Conservation (phyloP, 2,888 invertebrate genomes). For the Drosophila ezoana region DNA sequence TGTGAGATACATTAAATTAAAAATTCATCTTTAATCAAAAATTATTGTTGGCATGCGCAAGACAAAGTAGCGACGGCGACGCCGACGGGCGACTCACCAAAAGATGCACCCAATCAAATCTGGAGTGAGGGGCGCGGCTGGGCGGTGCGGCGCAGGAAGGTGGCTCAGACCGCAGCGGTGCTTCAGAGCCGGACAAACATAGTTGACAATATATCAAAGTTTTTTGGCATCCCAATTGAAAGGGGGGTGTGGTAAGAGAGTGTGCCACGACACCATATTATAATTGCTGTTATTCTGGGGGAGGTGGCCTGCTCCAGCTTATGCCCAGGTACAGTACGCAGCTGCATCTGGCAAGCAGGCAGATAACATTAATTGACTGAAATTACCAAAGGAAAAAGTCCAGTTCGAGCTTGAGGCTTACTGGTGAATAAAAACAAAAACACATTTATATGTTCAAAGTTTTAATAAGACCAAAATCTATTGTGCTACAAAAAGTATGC, state of each 20-base stretch:
- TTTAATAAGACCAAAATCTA: not conserved
- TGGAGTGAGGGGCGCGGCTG: not conserved
- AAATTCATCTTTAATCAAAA: constrained; percentile 85
- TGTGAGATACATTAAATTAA: constrained; percentile 82
- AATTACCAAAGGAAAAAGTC: not conserved
- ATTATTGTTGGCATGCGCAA: constrained; percentile 81
- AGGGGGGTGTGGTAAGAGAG: not conserved
- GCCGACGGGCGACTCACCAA: constrained; percentile 1
- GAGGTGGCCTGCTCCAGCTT: not conserved
- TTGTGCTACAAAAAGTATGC: not conserved
- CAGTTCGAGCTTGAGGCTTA: too few relatives aligned
- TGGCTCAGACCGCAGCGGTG: constrained; percentile 33
- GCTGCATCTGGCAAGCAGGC: constrained; percentile 22
- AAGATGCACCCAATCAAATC: constrained; percentile 1
- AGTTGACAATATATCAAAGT: constrained; percentile 76
- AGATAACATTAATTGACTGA: constrained; percentile 2
- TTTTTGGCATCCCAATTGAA: constrained; percentile 27
- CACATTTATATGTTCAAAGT: too few relatives aligned
- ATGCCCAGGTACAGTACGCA: constrained; percentile 5
- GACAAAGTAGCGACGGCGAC: constrained; percentile 50
- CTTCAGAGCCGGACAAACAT: constrained; percentile 51
- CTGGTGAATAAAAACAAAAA: too few relatives aligned
- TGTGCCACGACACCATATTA: constrained; percentile 28
- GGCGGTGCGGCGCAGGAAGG: constrained; percentile 9
- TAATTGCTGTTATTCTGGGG: constrained; percentile 40